A percentile compares a stretch with the other conserved stretches of the same genome.
phyloP scores from a whole-genome alignment of 2,888 invertebrate genomes.

The Graphium colonna region DNA sequence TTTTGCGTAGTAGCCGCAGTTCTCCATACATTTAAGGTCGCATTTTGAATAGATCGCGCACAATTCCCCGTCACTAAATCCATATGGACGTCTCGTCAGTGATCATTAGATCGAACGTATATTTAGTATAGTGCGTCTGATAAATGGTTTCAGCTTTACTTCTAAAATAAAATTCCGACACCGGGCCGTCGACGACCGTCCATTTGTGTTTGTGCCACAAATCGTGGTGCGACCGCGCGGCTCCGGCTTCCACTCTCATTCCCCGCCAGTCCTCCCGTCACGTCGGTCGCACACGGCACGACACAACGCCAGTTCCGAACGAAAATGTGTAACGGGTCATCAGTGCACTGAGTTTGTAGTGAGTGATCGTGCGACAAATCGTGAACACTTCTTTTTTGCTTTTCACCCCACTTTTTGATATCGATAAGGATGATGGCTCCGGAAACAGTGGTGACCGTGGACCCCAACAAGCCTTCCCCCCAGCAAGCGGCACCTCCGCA shows the following conservation, averaged over 20 bases:
- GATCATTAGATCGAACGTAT: background rate
- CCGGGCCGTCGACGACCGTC: conserved; percentile 27
- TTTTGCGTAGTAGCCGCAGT: too few relatives aligned
- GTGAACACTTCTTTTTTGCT: conserved; percentile 26
- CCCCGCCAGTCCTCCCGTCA: conserved; percentile 40
- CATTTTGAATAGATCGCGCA: too few relatives aligned
- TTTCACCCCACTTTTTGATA: conserved; percentile 30
- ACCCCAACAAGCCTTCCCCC: conserved; percentile 80
- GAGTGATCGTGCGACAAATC: conserved; percentile 57
- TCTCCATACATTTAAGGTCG: too few relatives aligned
- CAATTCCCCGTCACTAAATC: too few relatives aligned
- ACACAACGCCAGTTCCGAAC: conserved; percentile 52
- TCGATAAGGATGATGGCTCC: conserved; percentile 84
- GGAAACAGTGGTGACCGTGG: conserved; percentile 90
- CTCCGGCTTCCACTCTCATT: conserved; percentile 35
- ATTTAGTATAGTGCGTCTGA: background rate
- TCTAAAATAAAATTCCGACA: conserved; percentile 42
- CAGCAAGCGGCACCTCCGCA: conserved; percentile 70
- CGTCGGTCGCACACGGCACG: conserved; percentile 64
- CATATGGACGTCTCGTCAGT: too few relatives aligned
- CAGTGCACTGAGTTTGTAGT: conserved; percentile 61
- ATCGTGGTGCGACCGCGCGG: conserved; percentile 1
- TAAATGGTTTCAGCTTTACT: conserved; percentile 6
- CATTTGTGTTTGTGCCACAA: conserved; percentile 19
- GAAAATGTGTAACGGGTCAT: conserved; percentile 62